These are phyloP conservation scores for Phyllostomus discolor DNA, from an alignment of 2,113 vertebrate genomes.

Conservation along the genomic window DNA sequence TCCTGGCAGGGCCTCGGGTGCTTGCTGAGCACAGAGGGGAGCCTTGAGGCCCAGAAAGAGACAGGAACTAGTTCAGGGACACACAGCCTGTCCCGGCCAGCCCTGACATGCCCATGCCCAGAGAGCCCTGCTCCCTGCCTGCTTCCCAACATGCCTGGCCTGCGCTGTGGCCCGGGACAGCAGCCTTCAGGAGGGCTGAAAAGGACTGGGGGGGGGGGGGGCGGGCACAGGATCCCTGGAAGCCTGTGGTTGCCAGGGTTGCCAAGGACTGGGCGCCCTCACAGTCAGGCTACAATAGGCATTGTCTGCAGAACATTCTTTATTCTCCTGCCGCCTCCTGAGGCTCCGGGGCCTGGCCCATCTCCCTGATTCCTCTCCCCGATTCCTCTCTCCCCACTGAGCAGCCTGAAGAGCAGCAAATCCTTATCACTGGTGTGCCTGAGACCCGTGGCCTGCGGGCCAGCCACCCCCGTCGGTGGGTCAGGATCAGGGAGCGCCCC, in stretches of 20 bases:
- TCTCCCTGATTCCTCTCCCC: neutral
- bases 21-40: neutral
- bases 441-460: neutral
- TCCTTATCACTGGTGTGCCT: neutral
- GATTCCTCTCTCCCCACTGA: neutral
- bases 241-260: conserved; percentile 33
- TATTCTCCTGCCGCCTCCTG: neutral
- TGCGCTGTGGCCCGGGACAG: neutral
- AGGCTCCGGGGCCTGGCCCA: neutral
- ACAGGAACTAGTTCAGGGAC: neutral
- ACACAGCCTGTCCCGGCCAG: neutral
- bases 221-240: neutral
- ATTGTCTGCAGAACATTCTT: conserved; percentile 38
- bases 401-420: neutral
- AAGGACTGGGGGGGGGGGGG: neutral
- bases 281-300: conserved; percentile 30
- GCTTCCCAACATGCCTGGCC: neutral
- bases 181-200: neutral
- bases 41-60: neutral
- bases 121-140: neutral
- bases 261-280: neutral
- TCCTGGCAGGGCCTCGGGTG: neutral
- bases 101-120: neutral
- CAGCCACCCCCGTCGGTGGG: neutral
- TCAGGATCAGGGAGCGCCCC: neutral